Conservation (phyloP, 2,888 invertebrate genomes). For the Mesopsocus fuscifrons region DNA sequence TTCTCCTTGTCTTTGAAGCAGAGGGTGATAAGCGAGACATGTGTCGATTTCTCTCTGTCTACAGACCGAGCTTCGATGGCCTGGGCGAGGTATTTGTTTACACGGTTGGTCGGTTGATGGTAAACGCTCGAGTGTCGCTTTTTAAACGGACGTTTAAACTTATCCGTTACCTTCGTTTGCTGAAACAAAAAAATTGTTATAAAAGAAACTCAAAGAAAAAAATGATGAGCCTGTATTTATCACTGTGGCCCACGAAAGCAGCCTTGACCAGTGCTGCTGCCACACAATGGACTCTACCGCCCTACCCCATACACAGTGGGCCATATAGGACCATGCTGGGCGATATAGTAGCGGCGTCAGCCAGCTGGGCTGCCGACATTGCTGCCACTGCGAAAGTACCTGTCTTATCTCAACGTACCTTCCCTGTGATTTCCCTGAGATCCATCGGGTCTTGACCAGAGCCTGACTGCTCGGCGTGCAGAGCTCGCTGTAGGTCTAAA, state of each 20-base stretch:
- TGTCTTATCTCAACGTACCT: no score
- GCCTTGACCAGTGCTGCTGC: no score
- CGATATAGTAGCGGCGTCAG: no score
- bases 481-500: conserved; percentile 60
- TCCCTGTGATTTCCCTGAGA: conserved; percentile 31
- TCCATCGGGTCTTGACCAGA: conserved; percentile 30
- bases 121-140: conserved; percentile 73
- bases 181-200: conserved; percentile 21
- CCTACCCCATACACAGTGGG: no score
- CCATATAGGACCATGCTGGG: no score
- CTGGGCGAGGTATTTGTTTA: conserved; percentile 80
- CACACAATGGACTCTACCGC: no score
- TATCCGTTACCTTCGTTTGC: conserved; percentile 71
- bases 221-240: conserved; percentile 12
- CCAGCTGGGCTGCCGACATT: no score
- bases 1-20: conserved; percentile 71
- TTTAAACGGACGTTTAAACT: conserved; percentile 72
- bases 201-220: conserved; percentile 12
- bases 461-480: conserved; percentile 49
- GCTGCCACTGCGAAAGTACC: no score
- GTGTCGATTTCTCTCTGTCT: conserved; percentile 73
- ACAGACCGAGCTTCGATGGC: conserved; percentile 81
- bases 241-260: no score
- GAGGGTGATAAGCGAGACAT: conserved; percentile 68
- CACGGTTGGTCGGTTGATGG: conserved; percentile 77